Percentiles rank a stretch among this genome's conserved stretches.
phyloP scores from a whole-genome alignment of 2,113 vertebrate genomes.

The Chloebia gouldiae region DNA sequence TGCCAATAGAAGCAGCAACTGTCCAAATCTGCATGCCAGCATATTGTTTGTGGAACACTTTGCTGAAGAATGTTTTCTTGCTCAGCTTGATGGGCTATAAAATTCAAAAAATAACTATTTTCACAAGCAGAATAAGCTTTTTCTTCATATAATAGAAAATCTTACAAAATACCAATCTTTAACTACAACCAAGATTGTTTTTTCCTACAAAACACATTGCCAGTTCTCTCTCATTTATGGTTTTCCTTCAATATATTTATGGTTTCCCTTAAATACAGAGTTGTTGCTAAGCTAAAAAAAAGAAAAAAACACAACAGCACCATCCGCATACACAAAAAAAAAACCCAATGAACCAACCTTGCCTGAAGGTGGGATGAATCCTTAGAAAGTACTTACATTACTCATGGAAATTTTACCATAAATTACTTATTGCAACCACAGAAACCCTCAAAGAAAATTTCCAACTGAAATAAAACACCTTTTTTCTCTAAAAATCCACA shows the following conservation, averaged over 20 bases:
- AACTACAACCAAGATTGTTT: not conserved
- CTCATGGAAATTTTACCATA: not conserved
- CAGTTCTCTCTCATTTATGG: not conserved
- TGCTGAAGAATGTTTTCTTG: not conserved
- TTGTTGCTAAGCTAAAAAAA: not conserved
- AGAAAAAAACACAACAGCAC: not conserved
- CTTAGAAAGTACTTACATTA: not conserved
- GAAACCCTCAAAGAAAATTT: not conserved
- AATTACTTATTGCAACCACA: not conserved
- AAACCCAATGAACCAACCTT: not conserved
- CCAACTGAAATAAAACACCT: not conserved
- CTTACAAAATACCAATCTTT: not conserved
- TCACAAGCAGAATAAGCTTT: not conserved
- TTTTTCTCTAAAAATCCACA: not conserved
- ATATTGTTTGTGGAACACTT: not conserved
- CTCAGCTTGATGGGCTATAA: not conserved
- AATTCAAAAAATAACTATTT: not conserved
- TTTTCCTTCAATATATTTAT: not conserved
- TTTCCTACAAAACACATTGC: not conserved
- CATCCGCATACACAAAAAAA: not conserved
- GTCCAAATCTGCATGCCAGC: not conserved
- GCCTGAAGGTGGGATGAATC: not conserved
- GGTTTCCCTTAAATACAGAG: not conserved
- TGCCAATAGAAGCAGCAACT: not conserved
- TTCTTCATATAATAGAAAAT: not conserved